Conservation (phyloP, 30 jellyfish, hydroid and myxozoan species). For the Aurelia coerulea region DNA sequence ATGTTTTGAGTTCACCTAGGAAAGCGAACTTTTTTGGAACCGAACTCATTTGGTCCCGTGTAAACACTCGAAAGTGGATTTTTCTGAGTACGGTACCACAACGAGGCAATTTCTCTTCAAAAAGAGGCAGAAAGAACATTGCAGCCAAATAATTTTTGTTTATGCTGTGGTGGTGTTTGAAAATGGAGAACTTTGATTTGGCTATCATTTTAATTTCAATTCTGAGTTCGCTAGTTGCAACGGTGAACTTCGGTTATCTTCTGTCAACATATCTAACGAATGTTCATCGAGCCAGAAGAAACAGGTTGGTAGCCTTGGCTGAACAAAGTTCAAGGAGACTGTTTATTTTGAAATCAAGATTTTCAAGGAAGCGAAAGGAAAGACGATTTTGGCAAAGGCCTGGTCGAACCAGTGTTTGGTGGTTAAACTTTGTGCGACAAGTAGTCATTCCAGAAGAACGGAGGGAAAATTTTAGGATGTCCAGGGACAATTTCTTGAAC, state of each 20-base stretch:
- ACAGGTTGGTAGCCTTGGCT: constrained; percentile 27
- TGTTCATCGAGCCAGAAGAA: constrained; percentile 17
- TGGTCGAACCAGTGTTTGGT: constrained; percentile 21
- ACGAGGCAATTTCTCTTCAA: not conserved
- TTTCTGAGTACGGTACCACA: constrained; percentile 28
- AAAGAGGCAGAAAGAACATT: constrained; percentile 7
- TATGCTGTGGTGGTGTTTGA: not conserved
- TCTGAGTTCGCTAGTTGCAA: constrained; percentile 25
- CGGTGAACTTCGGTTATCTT: constrained; percentile 10
- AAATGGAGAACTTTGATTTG: not conserved
- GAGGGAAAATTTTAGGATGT: constrained; percentile 63
- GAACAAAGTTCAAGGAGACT: constrained; percentile 11
- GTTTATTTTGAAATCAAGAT: not conserved
- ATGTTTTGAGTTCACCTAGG: constrained; percentile 29
- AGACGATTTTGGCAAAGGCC: constrained; percentile 41
- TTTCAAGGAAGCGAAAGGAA: not conserved
- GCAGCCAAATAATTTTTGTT: not conserved
- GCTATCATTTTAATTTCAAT: not conserved
- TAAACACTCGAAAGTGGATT: constrained; percentile 8
- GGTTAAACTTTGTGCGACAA: constrained; percentile 44
- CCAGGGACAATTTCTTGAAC: constrained; percentile 7
- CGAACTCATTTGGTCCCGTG: constrained; percentile 1
- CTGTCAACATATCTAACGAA: not conserved
- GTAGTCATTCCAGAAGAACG: constrained; percentile 32
- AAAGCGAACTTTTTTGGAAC: constrained; percentile 13